Evolutionary conservation across 2,113 vertebrate species (phyloP).

Genomic region (Peucedramus taeniatus): DNA sequence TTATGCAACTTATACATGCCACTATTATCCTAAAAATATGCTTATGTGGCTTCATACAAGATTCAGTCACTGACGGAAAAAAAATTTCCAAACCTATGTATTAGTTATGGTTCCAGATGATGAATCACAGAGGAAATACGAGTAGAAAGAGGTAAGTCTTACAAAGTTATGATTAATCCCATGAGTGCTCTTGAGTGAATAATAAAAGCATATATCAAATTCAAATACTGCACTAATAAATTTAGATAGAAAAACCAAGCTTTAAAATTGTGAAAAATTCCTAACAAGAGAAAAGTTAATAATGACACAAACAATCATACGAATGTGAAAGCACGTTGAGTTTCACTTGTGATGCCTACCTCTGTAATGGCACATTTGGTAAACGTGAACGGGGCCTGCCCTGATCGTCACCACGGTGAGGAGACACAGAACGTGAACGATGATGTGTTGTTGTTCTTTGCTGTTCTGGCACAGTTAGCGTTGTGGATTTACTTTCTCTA

Average conservation of each 20-base stretch:
- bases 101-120: background rate
- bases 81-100: background rate
- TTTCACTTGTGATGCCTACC: constrained; percentile 70
- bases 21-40: background rate
- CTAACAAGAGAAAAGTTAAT: background rate
- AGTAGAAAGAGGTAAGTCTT: background rate
- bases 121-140: background rate
- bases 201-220: background rate
- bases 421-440: constrained; percentile 95
- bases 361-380: constrained; percentile 96
- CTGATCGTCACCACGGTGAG: constrained; percentile 90
- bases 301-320: background rate
- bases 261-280: background rate
- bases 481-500: constrained; percentile 86
- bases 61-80: background rate
- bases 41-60: background rate
- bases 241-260: background rate
- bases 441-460: constrained; percentile 85
- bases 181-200: background rate
- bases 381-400: constrained; percentile 91
- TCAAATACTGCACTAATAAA: background rate
- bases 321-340: accelerated
- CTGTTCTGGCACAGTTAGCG: constrained; percentile 91
- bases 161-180: background rate
- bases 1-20: background rate